Evolutionary conservation across 2,888 invertebrate genomes (phyloP).

Genomic region (Tubulanus polymorphus): DNA sequence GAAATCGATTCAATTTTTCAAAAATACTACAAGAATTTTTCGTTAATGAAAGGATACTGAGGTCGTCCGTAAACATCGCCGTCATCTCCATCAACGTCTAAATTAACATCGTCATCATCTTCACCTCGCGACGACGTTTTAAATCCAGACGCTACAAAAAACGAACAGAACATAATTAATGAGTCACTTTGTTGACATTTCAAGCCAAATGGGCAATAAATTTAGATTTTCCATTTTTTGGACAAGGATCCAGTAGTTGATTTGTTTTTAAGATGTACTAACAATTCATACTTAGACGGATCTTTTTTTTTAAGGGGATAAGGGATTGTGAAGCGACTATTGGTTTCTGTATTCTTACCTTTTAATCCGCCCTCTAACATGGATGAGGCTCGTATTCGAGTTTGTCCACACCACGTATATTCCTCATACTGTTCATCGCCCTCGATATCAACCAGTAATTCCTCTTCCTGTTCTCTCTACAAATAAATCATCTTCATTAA

Average conservation of each 20-base stretch:
- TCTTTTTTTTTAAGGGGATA: no score
- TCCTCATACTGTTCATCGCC: constrained; percentile 66
- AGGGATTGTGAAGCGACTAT: no score
- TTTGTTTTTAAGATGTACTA: no score
- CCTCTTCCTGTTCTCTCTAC: constrained; percentile 64
- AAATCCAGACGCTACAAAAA: constrained; percentile 43
- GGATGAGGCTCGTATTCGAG: constrained; percentile 60
- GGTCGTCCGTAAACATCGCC: constrained; percentile 77
- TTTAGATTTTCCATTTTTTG: no score
- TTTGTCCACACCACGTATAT: constrained; percentile 90
- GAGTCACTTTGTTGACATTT: not conserved
- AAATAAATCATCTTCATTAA: no score
- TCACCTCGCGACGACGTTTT: constrained; percentile 36
- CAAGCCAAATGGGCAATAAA: constrained; percentile 7
- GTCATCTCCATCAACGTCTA: constrained; percentile 85
- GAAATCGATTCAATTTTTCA: no score
- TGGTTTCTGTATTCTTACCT: no score
- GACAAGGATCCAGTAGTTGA: no score
- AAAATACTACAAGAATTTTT: not conserved
- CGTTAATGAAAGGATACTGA: constrained; percentile 66
- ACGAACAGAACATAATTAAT: not conserved
- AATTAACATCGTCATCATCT: constrained; percentile 68
- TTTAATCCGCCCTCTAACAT: constrained; percentile 42
- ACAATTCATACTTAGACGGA: no score
- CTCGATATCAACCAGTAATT: constrained; percentile 64